Evolutionary conservation across 2,797 vertebrate genomes (phyloP).

Genomic region (Phrynocephalus vlangalii): DNA sequence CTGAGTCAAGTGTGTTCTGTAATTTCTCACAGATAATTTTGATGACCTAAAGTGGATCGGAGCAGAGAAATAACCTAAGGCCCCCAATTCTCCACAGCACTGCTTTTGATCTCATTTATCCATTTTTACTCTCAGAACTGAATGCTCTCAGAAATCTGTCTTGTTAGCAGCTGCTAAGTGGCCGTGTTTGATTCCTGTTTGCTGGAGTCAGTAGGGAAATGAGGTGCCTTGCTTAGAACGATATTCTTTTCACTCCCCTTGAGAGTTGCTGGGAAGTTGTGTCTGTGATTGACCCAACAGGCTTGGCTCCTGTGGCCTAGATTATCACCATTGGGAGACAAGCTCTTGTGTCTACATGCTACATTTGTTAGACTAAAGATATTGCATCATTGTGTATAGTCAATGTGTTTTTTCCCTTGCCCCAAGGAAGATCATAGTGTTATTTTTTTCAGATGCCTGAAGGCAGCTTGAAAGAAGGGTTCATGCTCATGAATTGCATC

Average conservation of each 20-base stretch:
- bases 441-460: background rate
- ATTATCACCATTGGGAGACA: background rate
- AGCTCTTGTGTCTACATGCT: background rate
- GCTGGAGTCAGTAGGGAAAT: conserved; percentile 13
- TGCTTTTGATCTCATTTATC: background rate
- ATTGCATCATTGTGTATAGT: background rate
- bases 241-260: conserved; percentile 21
- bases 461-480: background rate
- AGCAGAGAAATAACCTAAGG: background rate
- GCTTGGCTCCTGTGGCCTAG: conserved; percentile 11
- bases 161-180: background rate
- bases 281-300: conserved; percentile 4
- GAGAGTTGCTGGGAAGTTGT: conserved; percentile 24
- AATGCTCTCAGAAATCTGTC: background rate
- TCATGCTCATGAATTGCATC: background rate
- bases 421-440: background rate
- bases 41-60: background rate
- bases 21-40: background rate
- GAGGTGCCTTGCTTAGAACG: conserved; percentile 22
- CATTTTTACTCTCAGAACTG: background rate
- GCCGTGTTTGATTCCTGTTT: background rate
- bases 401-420: background rate
- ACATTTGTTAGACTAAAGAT: background rate
- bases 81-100: background rate
- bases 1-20: background rate